Conservation (phyloP, 2,113 vertebrate genomes). For the Ovis canadensis region DNA sequence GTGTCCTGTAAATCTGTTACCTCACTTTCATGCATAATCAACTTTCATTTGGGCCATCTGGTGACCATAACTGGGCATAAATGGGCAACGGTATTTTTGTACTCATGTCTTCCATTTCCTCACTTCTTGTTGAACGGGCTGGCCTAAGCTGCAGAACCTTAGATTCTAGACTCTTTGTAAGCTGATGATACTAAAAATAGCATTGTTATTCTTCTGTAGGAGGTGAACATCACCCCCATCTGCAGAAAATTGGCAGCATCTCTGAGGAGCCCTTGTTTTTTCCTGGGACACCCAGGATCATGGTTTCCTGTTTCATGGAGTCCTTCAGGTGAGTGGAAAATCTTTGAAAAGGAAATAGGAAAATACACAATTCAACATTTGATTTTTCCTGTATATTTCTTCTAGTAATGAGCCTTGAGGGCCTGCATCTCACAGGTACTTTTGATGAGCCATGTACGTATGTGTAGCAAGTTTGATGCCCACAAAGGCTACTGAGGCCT, state of each 20-base stretch:
- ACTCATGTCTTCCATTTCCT: background rate
- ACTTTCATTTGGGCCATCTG: background rate
- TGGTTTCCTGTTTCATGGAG: constrained; percentile 12
- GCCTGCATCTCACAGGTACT: background rate
- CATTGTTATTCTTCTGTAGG: constrained; percentile 40
- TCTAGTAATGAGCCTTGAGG: background rate
- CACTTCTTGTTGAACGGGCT: background rate
- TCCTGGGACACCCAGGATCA: background rate
- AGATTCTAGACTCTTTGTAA: background rate
- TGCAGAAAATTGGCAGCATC: background rate
- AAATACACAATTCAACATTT: background rate
- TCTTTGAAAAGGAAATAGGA: background rate
- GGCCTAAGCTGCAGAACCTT: background rate
- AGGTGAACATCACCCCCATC: background rate
- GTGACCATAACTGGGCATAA: background rate
- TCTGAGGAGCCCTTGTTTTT: background rate
- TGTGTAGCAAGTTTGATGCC: too few relatives aligned
- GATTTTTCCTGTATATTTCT: background rate
- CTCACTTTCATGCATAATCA: background rate
- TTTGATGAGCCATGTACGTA: background rate
- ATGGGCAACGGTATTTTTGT: background rate
- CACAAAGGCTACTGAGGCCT: too few relatives aligned
- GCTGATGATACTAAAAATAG: constrained; percentile 25
- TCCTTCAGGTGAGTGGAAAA: constrained; percentile 55
- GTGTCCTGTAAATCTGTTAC: background rate